These are phyloP conservation scores for Bactericera cockerelli DNA, from an alignment of 1,140 invertebrate genomes.

Conservation along the genomic window DNA sequence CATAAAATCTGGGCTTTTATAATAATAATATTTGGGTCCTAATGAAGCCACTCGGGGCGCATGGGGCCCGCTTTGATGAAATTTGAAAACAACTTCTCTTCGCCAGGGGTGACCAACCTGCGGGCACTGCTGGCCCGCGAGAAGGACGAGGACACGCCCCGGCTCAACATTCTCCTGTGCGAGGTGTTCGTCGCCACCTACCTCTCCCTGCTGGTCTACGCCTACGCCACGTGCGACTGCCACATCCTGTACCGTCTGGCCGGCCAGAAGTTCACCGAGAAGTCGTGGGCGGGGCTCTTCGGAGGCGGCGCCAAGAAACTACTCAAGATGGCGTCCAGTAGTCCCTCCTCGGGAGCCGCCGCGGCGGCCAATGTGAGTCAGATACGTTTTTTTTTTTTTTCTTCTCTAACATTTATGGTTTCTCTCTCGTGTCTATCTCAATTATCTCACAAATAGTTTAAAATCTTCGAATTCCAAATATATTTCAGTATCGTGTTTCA, in stretches of 20 bases:
- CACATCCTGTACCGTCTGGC: slow-evolving; percentile 79
- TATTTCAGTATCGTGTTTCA: too few relatives aligned
- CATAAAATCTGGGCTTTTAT: too few relatives aligned
- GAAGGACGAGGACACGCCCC: slow-evolving; percentile 90
- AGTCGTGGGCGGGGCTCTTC: slow-evolving; percentile 75
- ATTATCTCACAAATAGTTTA: too few relatives aligned
- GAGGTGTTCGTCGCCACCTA: slow-evolving; percentile 89
- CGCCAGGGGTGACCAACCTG: slow-evolving; percentile 67
- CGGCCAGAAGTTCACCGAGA: slow-evolving; percentile 63
- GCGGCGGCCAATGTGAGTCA: neutral
- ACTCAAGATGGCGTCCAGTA: slow-evolving; percentile 47
- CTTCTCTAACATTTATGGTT: slow-evolving; percentile 12
- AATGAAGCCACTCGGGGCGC: too few relatives aligned
- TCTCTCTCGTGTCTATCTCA: too few relatives aligned
- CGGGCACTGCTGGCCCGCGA: slow-evolving; percentile 76
- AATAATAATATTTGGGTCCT: too few relatives aligned
- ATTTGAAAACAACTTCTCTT: too few relatives aligned
- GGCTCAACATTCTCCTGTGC: slow-evolving; percentile 76
- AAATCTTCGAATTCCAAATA: too few relatives aligned
- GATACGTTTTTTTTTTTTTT: too few relatives aligned
- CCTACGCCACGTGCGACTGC: slow-evolving; percentile 84
- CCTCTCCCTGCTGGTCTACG: slow-evolving; percentile 81
- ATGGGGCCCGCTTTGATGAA: too few relatives aligned
- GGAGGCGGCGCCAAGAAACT: slow-evolving; percentile 89
- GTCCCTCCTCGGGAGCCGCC: neutral